Conservation (phyloP, 2,888 invertebrate species). For the Tromatobia lineatoria region DNA sequence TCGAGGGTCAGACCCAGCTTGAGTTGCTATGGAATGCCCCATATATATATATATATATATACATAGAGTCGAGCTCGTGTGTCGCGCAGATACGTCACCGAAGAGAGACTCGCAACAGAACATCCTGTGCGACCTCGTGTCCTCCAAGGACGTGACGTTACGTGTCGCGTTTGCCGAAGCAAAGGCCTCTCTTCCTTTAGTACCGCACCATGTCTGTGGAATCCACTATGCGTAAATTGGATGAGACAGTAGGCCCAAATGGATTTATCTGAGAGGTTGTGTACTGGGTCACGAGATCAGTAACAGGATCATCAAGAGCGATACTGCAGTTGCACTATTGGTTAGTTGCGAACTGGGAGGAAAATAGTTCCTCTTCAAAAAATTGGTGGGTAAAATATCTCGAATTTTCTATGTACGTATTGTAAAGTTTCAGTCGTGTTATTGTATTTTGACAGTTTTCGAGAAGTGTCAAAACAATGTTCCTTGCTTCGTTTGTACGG, state of each 20-base stretch:
- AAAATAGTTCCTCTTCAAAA: too few species aligned
- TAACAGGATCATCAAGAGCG: neutral
- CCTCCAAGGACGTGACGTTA: conserved; percentile 57
- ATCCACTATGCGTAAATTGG: conserved; percentile 54
- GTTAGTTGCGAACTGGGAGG: neutral
- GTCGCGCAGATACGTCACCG: conserved; percentile 60
- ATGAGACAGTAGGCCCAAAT: conserved; percentile 20
- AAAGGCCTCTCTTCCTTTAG: conserved; percentile 24
- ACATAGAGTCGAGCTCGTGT: conserved; percentile 21
- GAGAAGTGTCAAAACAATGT: too few species aligned
- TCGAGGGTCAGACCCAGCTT: too few species aligned
- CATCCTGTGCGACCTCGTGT: conserved; percentile 53
- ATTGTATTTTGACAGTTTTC: too few species aligned
- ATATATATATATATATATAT: too few species aligned
- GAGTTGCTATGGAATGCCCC: too few species aligned
- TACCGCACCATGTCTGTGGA: conserved; percentile 38
- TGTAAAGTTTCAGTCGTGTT: too few species aligned
- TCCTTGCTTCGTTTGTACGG: too few species aligned
- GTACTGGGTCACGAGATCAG: neutral
- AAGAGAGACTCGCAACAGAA: conserved; percentile 39
- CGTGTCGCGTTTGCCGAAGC: conserved; percentile 46
- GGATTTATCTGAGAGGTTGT: conserved; percentile 17
- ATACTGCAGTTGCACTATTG: neutral
- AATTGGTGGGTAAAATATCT: too few species aligned
- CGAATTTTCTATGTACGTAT: too few species aligned